Conservation (phyloP, 2,113 vertebrate genomes). For the Paramormyrops kingsleyae region DNA sequence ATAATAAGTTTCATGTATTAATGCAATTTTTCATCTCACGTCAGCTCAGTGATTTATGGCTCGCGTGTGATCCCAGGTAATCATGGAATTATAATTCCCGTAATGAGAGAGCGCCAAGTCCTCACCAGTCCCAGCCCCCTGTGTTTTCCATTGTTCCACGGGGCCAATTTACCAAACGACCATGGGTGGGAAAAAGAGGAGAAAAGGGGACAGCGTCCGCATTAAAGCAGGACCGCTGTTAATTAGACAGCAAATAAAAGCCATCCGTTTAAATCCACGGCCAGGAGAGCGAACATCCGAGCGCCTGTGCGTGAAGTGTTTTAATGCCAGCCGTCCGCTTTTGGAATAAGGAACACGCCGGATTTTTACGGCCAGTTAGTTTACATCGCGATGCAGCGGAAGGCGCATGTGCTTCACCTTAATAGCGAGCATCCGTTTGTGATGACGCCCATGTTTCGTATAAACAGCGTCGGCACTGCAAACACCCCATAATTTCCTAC, state of each 20-base stretch:
- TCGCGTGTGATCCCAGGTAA: conserved; percentile 88
- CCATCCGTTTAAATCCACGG: conserved; percentile 84
- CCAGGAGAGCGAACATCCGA: conserved; percentile 69
- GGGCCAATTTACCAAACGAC: conserved; percentile 78
- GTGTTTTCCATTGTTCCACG: conserved; percentile 72
- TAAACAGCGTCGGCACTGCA: neutral
- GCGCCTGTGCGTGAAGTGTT: conserved; percentile 62
- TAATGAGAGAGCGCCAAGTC: conserved; percentile 70
- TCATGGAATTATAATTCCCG: conserved; percentile 90
- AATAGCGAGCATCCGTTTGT: neutral
- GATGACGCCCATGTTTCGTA: neutral
- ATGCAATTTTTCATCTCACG: conserved; percentile 89
- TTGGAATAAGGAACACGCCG: conserved; percentile 69
- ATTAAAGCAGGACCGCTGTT: conserved; percentile 76
- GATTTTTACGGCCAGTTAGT: conserved; percentile 67
- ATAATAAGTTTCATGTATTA: conserved; percentile 96
- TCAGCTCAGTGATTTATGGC: conserved; percentile 86
- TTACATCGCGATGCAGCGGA: conserved; percentile 63
- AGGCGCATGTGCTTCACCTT: no score
- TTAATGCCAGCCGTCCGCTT: conserved; percentile 16
- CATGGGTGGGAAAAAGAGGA: conserved; percentile 50
- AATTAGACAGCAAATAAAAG: conserved; percentile 83
- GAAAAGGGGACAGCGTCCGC: conserved; percentile 72
- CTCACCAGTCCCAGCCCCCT: conserved; percentile 62
- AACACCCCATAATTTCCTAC: neutral